Conservation (phyloP, 2,113 vertebrate genomes). For the Bombycilla garrulus region DNA sequence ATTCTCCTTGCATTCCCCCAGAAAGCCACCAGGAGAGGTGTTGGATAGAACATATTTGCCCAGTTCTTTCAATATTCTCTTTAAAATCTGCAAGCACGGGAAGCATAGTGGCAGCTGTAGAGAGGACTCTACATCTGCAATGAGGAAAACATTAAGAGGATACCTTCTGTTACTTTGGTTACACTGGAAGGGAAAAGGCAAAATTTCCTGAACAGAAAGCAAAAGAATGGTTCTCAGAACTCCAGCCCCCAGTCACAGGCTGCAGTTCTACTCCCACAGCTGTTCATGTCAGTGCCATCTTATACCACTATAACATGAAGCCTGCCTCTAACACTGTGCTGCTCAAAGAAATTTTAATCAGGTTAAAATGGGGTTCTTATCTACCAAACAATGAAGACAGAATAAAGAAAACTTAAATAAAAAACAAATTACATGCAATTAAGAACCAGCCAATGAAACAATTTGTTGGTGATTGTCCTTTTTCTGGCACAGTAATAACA, state of each 20-base stretch:
- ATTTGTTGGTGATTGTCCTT: not conserved
- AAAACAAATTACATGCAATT: not conserved
- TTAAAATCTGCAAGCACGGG: not conserved
- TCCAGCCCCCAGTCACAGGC: not conserved
- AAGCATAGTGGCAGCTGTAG: not conserved
- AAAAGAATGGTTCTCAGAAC: not conserved
- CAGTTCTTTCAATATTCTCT: not conserved
- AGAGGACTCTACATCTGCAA: not conserved
- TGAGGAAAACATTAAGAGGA: not conserved
- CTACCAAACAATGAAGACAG: not conserved
- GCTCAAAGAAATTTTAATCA: not conserved
- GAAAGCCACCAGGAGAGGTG: not conserved
- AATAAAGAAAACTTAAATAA: not conserved
- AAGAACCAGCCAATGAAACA: not conserved
- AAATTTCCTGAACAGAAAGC: not conserved
- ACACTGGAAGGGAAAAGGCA: not conserved
- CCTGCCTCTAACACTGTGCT: not conserved
- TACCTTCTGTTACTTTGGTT: not conserved
- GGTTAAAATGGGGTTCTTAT: not conserved
- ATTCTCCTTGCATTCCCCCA: not conserved
- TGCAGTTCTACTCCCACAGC: not conserved
- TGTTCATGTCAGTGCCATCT: not conserved
- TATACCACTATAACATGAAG: not conserved
- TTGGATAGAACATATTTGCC: not conserved
- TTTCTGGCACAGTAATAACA: not conserved